Evolutionary conservation across 2,113 vertebrate genomes (phyloP).

Genomic region (Lepisosteus oculatus): DNA sequence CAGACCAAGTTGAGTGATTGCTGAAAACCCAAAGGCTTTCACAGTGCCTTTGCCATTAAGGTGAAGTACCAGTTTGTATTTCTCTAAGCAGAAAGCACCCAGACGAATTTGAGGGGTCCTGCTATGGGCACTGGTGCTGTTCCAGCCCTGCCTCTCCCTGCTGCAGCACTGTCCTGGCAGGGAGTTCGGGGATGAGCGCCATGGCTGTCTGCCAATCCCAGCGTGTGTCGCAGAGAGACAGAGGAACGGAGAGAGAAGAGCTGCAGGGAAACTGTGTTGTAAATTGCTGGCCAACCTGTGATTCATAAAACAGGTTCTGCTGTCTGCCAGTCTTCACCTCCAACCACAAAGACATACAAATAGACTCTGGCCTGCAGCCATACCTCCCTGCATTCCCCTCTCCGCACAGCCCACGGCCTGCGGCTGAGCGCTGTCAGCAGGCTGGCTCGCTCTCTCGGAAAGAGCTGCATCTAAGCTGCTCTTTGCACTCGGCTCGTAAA

Average conservation of each 20-base stretch:
- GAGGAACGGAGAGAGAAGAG: not conserved
- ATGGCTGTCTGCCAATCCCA: no score
- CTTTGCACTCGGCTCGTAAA: not conserved
- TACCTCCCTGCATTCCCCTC: not conserved
- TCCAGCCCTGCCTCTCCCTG: no score
- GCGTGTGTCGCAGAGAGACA: not conserved
- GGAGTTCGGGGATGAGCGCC: not conserved
- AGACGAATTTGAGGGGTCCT: no score
- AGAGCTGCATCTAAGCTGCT: not conserved
- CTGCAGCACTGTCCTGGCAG: not conserved
- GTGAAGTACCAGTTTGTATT: no score
- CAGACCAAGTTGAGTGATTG: no score
- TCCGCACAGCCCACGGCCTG: not conserved
- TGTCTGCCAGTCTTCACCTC: not conserved
- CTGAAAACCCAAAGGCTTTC: no score
- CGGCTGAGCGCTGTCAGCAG: not conserved
- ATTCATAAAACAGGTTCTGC: not conserved
- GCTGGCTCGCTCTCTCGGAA: not conserved
- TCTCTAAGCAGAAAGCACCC: no score
- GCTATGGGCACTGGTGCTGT: no score
- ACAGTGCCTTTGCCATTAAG: no score
- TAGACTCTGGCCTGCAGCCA: not conserved
- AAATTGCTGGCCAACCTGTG: not conserved
- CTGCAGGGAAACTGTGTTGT: not conserved
- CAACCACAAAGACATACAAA: conserved; percentile 1